A percentile compares a stretch with the other conserved stretches of the same genome.
Evolutionary conservation across 1,140 invertebrate species (phyloP).

Genomic region (Drosophila kepulauana): DNA sequence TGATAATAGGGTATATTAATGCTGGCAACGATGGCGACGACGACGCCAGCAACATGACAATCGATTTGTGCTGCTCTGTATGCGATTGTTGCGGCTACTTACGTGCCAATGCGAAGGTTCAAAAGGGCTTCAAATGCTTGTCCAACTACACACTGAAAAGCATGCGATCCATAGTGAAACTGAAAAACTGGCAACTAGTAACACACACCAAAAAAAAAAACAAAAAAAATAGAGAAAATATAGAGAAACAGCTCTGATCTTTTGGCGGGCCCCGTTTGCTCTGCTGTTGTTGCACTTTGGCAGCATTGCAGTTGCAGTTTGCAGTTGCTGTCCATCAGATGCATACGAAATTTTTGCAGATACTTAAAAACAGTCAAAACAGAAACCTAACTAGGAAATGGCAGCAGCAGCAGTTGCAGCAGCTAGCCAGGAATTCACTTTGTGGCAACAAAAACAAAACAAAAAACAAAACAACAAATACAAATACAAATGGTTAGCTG

Average conservation of each 20-base stretch:
- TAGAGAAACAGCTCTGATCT: slow-evolving; percentile 64
- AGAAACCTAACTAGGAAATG: slow-evolving; percentile 77
- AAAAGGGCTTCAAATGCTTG: slow-evolving; percentile 63
- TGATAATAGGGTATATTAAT: slow-evolving; percentile 24
- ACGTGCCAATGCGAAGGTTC: slow-evolving; percentile 77
- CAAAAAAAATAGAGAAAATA: slow-evolving; percentile 14
- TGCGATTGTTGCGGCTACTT: slow-evolving; percentile 71
- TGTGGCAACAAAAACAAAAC: slow-evolving; percentile 30
- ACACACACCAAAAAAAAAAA: not conserved
- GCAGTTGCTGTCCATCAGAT: slow-evolving; percentile 77
- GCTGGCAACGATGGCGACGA: slow-evolving; percentile 37
- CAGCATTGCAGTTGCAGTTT: slow-evolving; percentile 44
- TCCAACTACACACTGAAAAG: slow-evolving; percentile 14
- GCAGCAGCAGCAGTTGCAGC: slow-evolving; percentile 47
- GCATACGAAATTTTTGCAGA: slow-evolving; percentile 77
- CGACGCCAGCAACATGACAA: slow-evolving; percentile 67
- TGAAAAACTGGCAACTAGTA: slow-evolving; percentile 2
- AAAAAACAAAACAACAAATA: slow-evolving; percentile 13
- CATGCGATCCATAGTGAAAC: slow-evolving; percentile 25
- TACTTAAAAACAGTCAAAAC: slow-evolving; percentile 79
- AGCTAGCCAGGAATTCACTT: slow-evolving; percentile 58
- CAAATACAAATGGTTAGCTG: slow-evolving; percentile 62
- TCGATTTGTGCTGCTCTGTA: slow-evolving; percentile 74
- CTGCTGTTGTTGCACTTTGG: slow-evolving; percentile 56
- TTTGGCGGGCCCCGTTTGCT: slow-evolving; percentile 67